These are phyloP conservation scores for Lutraria rhynchaena DNA, from an alignment of 1,140 invertebrate species.

Conservation along the genomic window DNA sequence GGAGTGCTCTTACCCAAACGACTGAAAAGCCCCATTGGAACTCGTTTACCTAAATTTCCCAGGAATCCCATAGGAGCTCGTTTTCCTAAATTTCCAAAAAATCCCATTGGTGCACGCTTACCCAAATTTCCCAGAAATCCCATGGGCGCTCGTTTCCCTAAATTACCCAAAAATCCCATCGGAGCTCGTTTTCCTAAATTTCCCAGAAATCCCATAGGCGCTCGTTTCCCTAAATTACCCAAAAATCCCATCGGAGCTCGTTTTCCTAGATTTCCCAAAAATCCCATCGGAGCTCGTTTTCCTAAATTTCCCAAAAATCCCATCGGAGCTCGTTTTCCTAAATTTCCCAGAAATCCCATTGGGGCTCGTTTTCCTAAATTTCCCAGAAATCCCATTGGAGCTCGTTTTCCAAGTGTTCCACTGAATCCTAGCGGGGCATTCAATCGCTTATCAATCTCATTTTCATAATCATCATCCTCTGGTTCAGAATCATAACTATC, in stretches of 20 bases:
- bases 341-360: constrained; percentile 13
- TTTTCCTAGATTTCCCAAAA: constrained; percentile 34
- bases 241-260: constrained; percentile 38
- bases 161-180: constrained; percentile 34
- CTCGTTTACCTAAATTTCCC: constrained; percentile 22
- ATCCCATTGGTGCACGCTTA: constrained; percentile 47
- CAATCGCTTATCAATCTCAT: constrained; percentile 12
- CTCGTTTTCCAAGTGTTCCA: constrained; percentile 36
- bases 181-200: constrained; percentile 46
- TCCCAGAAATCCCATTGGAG: neutral
- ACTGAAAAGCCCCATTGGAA: no score
- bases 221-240: constrained; percentile 42
- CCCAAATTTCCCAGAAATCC: constrained; percentile 1
- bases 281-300: constrained; percentile 43
- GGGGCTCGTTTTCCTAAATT: constrained; percentile 19
- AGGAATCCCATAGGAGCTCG: constrained; percentile 31
- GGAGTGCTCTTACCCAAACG: no score
- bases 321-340: constrained; percentile 46
- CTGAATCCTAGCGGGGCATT: constrained; percentile 30
- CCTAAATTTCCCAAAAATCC: constrained; percentile 38
- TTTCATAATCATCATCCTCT: neutral
- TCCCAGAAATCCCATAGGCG: constrained; percentile 36
- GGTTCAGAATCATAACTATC: neutral
- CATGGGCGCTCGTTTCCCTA: constrained; percentile 37
- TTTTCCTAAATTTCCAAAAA: constrained; percentile 37